Evolutionary conservation across 2,113 vertebrate genomes (phyloP).

Genomic region (Microtus oregoni): DNA sequence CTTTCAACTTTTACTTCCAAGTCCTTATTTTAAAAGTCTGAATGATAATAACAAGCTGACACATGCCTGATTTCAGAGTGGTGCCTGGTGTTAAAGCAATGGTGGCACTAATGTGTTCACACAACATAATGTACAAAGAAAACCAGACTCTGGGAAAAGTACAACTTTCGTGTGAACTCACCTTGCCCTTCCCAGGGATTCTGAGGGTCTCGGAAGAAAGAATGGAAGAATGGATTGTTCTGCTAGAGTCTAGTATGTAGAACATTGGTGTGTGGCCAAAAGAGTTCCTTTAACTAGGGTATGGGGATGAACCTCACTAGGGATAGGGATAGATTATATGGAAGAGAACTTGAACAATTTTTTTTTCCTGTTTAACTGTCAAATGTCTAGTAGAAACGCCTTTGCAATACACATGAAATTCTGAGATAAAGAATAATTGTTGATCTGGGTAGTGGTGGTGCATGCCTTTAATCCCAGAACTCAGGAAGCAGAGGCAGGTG

Average conservation of each 20-base stretch:
- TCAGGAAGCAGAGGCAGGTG: neutral
- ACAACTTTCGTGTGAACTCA: neutral
- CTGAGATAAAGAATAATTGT: neutral
- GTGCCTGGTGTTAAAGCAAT: neutral
- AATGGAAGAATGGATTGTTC: neutral
- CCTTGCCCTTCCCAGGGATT: neutral
- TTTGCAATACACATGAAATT: conserved; percentile 4
- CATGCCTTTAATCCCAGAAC: neutral
- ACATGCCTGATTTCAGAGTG: neutral
- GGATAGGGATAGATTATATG: neutral
- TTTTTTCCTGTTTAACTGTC: neutral
- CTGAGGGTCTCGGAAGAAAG: neutral
- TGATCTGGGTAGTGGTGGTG: neutral
- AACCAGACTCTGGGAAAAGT: neutral
- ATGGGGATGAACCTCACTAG: too few species aligned
- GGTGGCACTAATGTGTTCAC: neutral
- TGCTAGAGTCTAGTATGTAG: neutral
- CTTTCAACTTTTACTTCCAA: neutral
- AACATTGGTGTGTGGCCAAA: neutral
- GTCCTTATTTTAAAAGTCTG: neutral
- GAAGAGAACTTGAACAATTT: neutral
- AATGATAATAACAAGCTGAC: neutral
- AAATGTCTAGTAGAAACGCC: neutral
- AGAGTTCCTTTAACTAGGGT: neutral
- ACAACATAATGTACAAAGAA: neutral